These are phyloP conservation scores for Spea hammondii DNA, from an alignment of 2,797 vertebrate species.

Conservation along the genomic window DNA sequence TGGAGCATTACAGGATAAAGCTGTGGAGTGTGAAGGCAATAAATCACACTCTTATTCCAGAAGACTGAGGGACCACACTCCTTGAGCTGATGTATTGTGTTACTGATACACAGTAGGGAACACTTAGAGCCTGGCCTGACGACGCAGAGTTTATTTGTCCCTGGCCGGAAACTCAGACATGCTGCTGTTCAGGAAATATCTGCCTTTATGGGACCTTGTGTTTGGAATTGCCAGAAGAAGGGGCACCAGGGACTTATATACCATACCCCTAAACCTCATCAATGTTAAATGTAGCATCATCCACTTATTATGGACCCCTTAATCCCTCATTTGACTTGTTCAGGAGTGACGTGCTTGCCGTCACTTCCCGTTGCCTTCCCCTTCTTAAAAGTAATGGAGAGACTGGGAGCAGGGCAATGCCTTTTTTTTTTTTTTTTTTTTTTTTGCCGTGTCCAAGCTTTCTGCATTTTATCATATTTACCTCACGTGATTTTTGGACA, in stretches of 20 bases:
- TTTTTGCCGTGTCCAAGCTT: conserved; percentile 35
- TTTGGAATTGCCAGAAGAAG: conserved; percentile 25
- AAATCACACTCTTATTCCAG: conserved; percentile 33
- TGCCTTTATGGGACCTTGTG: conserved; percentile 30
- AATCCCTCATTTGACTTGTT: conserved; percentile 18
- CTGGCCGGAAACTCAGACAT: conserved; percentile 29
- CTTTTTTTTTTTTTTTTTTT: background rate
- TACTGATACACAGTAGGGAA: conserved; percentile 21
- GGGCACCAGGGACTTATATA: conserved; percentile 23
- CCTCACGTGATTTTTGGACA: conserved; percentile 30
- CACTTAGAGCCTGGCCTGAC: conserved; percentile 26
- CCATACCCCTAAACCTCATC: conserved; percentile 22
- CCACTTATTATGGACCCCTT: conserved; percentile 7
- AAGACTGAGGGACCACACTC: conserved; percentile 8
- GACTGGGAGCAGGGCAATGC: conserved; percentile 24
- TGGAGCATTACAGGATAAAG: conserved; percentile 31
- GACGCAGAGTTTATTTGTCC: background rate
- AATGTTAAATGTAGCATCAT: conserved; percentile 47
- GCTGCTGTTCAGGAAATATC: conserved; percentile 43
- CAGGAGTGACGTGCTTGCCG: conserved; percentile 37
- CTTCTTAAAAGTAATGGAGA: conserved; percentile 4
- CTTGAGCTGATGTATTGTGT: conserved; percentile 5
- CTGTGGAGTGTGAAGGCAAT: conserved; percentile 43
- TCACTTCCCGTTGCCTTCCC: conserved; percentile 13
- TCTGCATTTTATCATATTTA: conserved; percentile 46